Evolutionary conservation across 2,888 invertebrate genomes (phyloP).

Genomic region (Neria commutata): DNA sequence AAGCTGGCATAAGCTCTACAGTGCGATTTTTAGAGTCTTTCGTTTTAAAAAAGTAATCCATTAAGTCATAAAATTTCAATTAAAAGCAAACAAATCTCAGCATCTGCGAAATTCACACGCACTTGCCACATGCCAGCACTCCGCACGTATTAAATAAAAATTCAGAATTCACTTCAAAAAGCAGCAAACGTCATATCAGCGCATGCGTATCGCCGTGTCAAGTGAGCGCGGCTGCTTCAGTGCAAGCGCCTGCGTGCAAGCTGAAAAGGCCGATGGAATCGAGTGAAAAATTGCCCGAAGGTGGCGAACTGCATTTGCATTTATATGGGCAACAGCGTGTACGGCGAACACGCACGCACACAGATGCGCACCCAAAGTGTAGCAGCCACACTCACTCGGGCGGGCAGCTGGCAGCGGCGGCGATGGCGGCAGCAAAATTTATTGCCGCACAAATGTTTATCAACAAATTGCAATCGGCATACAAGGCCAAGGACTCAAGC

Average conservation of each 20-base stretch:
- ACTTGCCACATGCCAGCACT: constrained; percentile 29
- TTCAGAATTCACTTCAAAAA: no score
- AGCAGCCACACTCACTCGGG: no score
- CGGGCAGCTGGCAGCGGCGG: background rate
- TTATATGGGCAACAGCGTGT: constrained; percentile 39
- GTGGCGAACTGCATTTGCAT: constrained; percentile 47
- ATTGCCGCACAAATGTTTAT: constrained; percentile 58
- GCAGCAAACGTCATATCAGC: constrained; percentile 51
- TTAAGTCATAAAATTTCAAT: constrained; percentile 56
- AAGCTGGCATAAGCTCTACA: no score
- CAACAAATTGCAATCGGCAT: constrained; percentile 58
- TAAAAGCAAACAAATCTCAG: constrained; percentile 53
- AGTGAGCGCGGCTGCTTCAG: constrained; percentile 13
- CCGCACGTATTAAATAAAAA: constrained; percentile 45
- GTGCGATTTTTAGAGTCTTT: no score
- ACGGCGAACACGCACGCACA: no score
- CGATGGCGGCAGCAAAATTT: constrained; percentile 39
- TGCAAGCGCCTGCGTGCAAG: constrained; percentile 10
- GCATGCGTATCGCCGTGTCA: constrained; percentile 46
- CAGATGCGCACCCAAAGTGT: no score
- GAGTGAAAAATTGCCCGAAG: constrained; percentile 55
- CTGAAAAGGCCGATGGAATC: constrained; percentile 42
- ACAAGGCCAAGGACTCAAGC: constrained; percentile 38
- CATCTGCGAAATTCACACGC: constrained; percentile 54
- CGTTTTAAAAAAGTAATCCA: constrained; percentile 38